Percentiles rank a stretch among this genome's conserved stretches.
Conservation (phyloP, 2,113 vertebrate genomes). For the Brienomyrus longianalis region DNA sequence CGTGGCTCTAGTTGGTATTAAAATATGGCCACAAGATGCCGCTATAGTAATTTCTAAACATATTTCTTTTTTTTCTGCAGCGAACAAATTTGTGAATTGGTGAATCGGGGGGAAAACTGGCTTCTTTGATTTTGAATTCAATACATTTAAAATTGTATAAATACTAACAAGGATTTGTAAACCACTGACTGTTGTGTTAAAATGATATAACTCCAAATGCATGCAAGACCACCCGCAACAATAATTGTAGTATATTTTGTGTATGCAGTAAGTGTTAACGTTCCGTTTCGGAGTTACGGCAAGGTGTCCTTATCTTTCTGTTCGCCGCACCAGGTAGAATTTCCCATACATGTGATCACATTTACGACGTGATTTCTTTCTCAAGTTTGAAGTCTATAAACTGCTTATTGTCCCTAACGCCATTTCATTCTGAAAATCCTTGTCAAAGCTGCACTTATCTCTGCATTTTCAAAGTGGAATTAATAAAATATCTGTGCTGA, state of each 20-base stretch:
- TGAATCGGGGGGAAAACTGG: neutral
- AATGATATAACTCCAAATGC: neutral
- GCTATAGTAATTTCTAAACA: neutral
- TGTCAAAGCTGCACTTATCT: neutral
- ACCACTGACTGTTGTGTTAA: too few relatives aligned
- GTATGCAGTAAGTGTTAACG: neutral
- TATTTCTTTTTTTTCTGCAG: neutral
- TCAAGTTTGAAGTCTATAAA: neutral
- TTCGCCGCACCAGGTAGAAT: neutral
- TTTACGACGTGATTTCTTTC: neutral
- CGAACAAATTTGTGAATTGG: neutral
- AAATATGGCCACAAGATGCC: neutral
- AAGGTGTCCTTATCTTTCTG: neutral
- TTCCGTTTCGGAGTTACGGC: neutral
- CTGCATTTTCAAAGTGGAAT: neutral
- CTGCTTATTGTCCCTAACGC: neutral
- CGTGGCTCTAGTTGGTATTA: neutral
- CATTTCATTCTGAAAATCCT: neutral
- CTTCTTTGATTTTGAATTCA: neutral
- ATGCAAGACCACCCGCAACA: neutral
- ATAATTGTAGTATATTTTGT: neutral
- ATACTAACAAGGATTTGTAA: too few relatives aligned
- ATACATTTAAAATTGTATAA: neutral
- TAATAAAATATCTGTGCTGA: neutral
- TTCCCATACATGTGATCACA: neutral